Conservation (phyloP, 2,888 invertebrate genomes). For the Cheilosia soror region DNA sequence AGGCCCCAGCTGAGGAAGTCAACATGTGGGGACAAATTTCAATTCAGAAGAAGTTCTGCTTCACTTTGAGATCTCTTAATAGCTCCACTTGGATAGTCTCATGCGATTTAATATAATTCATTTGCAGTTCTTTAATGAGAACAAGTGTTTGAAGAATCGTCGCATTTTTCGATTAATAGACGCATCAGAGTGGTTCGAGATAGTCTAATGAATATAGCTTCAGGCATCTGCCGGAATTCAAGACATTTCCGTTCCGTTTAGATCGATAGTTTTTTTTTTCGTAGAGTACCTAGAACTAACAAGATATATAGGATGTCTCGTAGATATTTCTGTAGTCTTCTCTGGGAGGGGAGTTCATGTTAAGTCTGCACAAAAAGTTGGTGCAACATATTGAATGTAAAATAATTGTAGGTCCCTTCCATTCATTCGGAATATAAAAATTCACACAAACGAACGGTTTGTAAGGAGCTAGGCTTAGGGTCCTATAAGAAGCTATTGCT, state of each 20-base stretch:
- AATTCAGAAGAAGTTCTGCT: constrained; percentile 18
- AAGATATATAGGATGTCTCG: too few relatives aligned
- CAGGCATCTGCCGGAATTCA: constrained; percentile 19
- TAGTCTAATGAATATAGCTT: constrained; percentile 1
- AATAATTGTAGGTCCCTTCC: too few relatives aligned
- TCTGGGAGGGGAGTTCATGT: too few relatives aligned
- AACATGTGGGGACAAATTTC: constrained; percentile 50
- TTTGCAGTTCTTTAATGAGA: constrained; percentile 59
- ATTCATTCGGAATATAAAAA: too few relatives aligned
- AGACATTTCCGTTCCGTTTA: constrained; percentile 32
- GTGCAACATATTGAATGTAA: too few relatives aligned
- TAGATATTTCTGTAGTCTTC: too few relatives aligned
- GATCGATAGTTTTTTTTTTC: too few relatives aligned
- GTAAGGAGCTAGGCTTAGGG: too few relatives aligned
- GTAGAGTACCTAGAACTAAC: too few relatives aligned
- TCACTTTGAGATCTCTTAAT: constrained; percentile 39
- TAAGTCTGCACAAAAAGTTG: too few relatives aligned
- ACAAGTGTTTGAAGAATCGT: constrained; percentile 59
- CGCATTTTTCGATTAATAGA: constrained; percentile 57
- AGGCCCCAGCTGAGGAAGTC: background rate
- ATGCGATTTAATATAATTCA: constrained; percentile 63
- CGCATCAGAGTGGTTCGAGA: background rate
- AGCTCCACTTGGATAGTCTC: constrained; percentile 22
- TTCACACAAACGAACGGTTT: too few relatives aligned
- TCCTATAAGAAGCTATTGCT: too few relatives aligned